Evolutionary conservation across 2,113 vertebrate species (phyloP).

Genomic region (Varanus salvator): DNA sequence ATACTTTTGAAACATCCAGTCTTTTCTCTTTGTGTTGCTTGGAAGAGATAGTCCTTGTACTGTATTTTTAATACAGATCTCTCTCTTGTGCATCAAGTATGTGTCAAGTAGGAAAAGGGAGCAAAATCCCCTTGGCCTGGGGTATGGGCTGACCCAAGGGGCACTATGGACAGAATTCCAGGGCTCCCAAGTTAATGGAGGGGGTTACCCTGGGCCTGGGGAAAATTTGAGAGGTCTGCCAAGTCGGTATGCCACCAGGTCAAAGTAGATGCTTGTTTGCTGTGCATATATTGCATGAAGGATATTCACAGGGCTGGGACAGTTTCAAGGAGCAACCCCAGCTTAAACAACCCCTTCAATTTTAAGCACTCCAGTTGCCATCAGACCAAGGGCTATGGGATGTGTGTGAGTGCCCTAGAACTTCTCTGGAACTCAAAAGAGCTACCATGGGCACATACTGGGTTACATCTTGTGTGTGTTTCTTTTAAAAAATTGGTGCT

Average conservation of each 20-base stretch:
- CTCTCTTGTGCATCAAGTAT: not conserved
- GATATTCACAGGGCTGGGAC: not conserved
- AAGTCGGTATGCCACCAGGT: not conserved
- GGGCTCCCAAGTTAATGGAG: not conserved
- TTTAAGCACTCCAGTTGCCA: rapidly evolving
- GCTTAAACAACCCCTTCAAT: no score
- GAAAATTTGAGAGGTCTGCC: not conserved
- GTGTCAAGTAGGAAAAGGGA: not conserved
- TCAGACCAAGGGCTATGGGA: not conserved
- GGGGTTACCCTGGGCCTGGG: no score
- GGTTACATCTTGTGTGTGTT: not conserved
- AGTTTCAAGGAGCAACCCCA: not conserved
- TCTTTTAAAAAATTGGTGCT: not conserved
- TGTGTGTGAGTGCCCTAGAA: not conserved
- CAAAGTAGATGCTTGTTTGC: not conserved
- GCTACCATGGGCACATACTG: not conserved
- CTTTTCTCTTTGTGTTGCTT: not conserved
- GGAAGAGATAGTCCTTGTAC: not conserved
- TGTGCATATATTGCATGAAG: no score
- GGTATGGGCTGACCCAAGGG: not conserved
- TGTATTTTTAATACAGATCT: not conserved
- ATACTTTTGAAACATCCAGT: not conserved
- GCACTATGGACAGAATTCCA: not conserved
- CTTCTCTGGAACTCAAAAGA: not conserved
- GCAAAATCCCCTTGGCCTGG: not conserved